These are phyloP conservation scores for Syndactyla subalaris DNA, from an alignment of 2,797 vertebrate genomes.

Conservation along the genomic window DNA sequence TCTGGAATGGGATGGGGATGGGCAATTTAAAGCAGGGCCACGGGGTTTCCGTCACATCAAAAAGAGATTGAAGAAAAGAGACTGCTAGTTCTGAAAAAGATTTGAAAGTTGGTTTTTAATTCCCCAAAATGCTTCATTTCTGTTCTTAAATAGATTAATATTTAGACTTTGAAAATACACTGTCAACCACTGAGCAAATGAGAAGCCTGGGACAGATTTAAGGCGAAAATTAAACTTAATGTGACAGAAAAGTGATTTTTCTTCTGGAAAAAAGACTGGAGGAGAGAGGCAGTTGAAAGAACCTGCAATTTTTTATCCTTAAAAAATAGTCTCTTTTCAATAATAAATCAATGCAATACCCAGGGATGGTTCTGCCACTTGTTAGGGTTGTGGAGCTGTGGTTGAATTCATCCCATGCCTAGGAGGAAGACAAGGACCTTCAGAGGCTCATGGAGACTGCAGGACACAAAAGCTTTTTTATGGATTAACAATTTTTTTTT, in stretches of 20 bases:
- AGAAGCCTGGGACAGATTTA: not conserved
- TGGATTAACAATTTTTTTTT: not conserved
- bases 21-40: not conserved
- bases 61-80: not conserved
- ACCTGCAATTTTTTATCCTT: not conserved
- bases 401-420: not conserved
- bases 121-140: not conserved
- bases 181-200: not conserved
- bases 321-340: not conserved
- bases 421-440: not conserved
- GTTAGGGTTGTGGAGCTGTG: not conserved
- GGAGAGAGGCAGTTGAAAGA: not conserved
- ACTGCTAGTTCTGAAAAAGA: not conserved
- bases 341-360: not conserved
- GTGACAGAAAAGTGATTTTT: not conserved
- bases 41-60: not conserved
- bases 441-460: not conserved
- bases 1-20: not conserved
- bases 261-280: not conserved
- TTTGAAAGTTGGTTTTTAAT: not conserved
- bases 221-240: conserved; percentile 10
- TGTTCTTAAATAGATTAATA: not conserved
- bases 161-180: not conserved
- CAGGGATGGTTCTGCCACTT: not conserved
- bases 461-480: not conserved